A percentile compares a stretch with the other conserved stretches of the same genome.
These are phyloP conservation scores for Leucoptera coffeella DNA, from an alignment of 2,888 invertebrate genomes.

Conservation along the genomic window DNA sequence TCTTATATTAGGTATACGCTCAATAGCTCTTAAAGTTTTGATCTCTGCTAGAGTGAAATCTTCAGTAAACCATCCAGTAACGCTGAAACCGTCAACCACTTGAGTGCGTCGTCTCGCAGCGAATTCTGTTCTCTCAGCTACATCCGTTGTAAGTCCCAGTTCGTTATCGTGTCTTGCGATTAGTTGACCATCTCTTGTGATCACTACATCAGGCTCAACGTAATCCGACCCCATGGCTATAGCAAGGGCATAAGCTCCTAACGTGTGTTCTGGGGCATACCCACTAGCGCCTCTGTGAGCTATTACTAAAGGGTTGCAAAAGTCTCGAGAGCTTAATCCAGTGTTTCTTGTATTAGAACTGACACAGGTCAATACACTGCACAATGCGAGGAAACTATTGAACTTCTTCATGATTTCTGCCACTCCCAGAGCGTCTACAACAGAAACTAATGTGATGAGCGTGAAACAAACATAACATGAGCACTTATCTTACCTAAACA, in stretches of 20 bases:
- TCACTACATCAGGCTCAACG: constrained; percentile 37
- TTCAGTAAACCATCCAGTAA: constrained; percentile 36
- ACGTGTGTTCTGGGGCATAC: constrained; percentile 37
- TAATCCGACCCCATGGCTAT: constrained; percentile 38
- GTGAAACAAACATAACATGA: too few species aligned
- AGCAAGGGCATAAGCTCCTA: constrained; percentile 35
- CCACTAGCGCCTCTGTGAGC: constrained; percentile 40
- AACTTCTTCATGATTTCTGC: too few species aligned
- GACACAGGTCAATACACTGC: too few species aligned
- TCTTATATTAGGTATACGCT: constrained; percentile 26
- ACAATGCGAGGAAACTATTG: too few species aligned
- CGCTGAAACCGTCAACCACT: constrained; percentile 17
- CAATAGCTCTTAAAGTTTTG: constrained; percentile 26
- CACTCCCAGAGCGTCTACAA: too few species aligned
- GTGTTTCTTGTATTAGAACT: neutral
- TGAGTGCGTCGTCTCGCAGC: constrained; percentile 23
- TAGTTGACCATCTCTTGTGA: constrained; percentile 30
- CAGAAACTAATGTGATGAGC: too few species aligned
- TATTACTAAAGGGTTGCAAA: constrained; percentile 23
- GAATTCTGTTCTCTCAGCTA: constrained; percentile 23
- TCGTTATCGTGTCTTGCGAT: constrained; percentile 38
- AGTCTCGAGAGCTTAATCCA: neutral
- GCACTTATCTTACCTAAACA: too few species aligned
- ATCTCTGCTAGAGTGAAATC: constrained; percentile 37
- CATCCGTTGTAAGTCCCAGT: constrained; percentile 26